These are phyloP conservation scores for Rhineura floridana DNA, from an alignment of 2,113 vertebrate species.

Conservation along the genomic window DNA sequence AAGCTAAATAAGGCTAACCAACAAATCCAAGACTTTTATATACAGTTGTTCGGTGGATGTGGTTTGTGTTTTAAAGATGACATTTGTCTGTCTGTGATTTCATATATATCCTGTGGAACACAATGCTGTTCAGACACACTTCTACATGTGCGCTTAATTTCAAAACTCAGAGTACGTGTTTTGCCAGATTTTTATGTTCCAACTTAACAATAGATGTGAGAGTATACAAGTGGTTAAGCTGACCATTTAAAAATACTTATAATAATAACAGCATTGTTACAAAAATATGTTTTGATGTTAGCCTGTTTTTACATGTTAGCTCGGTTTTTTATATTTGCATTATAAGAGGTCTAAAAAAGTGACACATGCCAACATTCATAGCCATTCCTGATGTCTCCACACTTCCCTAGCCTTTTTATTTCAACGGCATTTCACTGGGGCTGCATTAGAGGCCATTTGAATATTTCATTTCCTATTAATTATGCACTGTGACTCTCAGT, in stretches of 20 bases:
- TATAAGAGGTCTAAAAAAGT: conserved; percentile 89
- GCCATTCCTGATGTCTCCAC: conserved; percentile 84
- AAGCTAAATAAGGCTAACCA: conserved; percentile 52
- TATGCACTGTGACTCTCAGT: conserved; percentile 99
- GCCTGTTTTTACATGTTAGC: conserved; percentile 80
- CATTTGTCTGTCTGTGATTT: conserved; percentile 47
- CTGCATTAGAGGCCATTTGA: conserved; percentile 99
- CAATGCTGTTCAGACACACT: conserved; percentile 65
- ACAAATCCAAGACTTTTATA: conserved; percentile 1
- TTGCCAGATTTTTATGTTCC: conserved; percentile 73
- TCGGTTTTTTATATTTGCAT: conserved; percentile 87
- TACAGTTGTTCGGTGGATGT: background rate
- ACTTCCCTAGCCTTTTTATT: conserved; percentile 88
- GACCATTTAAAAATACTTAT: conserved; percentile 56
- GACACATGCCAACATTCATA: conserved; percentile 93
- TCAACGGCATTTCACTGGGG: conserved; percentile 92
- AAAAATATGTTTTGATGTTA: conserved; percentile 79
- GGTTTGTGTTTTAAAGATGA: conserved; percentile 18
- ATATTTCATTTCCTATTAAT: conserved; percentile 99
- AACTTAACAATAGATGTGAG: conserved; percentile 65
- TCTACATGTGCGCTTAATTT: conserved; percentile 62
- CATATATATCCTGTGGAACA: conserved; percentile 52
- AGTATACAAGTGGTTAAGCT: conserved; percentile 65
- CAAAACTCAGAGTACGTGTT: conserved; percentile 51
- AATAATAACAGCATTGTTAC: conserved; percentile 76